phyloP scores from a whole-genome alignment of 2,888 invertebrate species.

The Agrotis puta region DNA sequence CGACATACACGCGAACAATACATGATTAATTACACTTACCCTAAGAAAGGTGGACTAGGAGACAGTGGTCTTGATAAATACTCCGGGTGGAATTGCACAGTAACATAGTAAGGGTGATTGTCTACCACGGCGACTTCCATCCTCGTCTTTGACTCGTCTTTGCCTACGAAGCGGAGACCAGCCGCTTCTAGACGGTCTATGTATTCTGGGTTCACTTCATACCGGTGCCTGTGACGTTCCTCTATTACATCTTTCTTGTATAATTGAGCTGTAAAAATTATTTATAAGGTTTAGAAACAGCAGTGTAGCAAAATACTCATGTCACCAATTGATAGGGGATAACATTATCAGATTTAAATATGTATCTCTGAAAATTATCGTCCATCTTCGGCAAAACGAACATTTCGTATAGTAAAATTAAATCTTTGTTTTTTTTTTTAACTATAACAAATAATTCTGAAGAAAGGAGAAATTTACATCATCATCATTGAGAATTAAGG shows the following conservation, averaged over 20 bases:
- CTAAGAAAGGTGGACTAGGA: constrained; percentile 98
- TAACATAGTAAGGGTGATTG: constrained; percentile 97
- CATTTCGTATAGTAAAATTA: neutral
- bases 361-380: too few species aligned
- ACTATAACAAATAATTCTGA: too few species aligned
- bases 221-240: constrained; percentile 99
- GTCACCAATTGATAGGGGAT: neutral
- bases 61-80: constrained; percentile 97
- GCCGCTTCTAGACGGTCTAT: constrained; percentile 94
- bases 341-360: neutral
- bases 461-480: too few species aligned
- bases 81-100: constrained; percentile 99
- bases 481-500: neutral
- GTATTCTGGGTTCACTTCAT: constrained; percentile 98
- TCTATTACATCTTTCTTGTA: constrained; percentile 96
- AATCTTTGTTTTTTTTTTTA: too few species aligned
- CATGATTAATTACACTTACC: constrained; percentile 79
- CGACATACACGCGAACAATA: too few species aligned
- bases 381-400: neutral
- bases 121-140: constrained; percentile 98
- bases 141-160: constrained; percentile 95
- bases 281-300: neutral
- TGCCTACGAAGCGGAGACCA: constrained; percentile 97
- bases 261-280: constrained; percentile 90
- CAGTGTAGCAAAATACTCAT: too few species aligned